Conservation (phyloP, 2,113 vertebrate genomes). For the Tyrannus savana region DNA sequence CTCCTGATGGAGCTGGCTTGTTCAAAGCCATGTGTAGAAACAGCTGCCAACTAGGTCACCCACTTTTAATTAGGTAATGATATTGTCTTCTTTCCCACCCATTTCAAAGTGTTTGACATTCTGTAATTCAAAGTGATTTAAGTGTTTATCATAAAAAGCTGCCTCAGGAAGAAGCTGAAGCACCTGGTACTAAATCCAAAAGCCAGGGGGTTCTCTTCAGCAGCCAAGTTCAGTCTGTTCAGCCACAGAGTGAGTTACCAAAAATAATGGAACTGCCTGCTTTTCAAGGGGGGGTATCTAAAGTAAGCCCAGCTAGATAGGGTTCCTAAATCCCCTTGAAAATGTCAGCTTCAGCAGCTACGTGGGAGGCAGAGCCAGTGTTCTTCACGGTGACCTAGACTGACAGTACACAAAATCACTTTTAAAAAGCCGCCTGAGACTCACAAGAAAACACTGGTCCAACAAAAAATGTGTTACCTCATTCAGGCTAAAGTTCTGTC, state of each 20-base stretch:
- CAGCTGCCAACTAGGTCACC: slow-evolving; percentile 57
- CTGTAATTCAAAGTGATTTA: slow-evolving; percentile 41
- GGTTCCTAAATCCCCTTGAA: background rate
- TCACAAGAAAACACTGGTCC: background rate
- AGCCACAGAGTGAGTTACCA: background rate
- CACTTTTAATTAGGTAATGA: slow-evolving; percentile 46
- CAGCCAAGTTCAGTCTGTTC: background rate
- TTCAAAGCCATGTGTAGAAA: slow-evolving; percentile 53
- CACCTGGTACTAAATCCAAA: background rate
- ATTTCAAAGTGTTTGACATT: slow-evolving; percentile 37
- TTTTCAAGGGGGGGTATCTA: background rate
- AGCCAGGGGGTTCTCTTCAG: background rate
- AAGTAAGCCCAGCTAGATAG: background rate
- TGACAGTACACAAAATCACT: background rate
- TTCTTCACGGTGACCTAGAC: background rate
- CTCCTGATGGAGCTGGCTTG: slow-evolving; percentile 37
- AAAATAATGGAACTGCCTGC: background rate
- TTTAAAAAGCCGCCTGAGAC: background rate
- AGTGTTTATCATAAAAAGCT: slow-evolving; percentile 46
- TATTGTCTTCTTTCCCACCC: slow-evolving; percentile 27
- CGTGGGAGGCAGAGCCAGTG: background rate
- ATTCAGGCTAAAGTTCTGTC: background rate
- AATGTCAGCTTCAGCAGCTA: background rate
- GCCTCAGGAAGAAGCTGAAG: slow-evolving; percentile 10
- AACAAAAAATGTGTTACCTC: background rate